These are phyloP conservation scores for Torymus aiolomorphi DNA, from an alignment of 2,888 invertebrate species.

Conservation along the genomic window DNA sequence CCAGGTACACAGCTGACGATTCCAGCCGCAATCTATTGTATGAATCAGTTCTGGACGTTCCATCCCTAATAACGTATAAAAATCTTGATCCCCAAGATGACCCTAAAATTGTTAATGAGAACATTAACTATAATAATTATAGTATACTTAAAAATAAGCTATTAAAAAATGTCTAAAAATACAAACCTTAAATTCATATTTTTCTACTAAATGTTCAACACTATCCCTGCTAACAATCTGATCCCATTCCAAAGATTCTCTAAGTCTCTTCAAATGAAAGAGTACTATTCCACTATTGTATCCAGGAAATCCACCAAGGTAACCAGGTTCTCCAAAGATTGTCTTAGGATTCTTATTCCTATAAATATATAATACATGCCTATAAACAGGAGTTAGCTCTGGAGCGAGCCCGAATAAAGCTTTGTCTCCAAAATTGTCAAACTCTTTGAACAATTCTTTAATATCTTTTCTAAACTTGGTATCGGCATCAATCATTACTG, in stretches of 20 bases:
- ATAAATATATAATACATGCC: slow-evolving; percentile 84
- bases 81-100: slow-evolving; percentile 90
- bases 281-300: slow-evolving; percentile 89
- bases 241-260: slow-evolving; percentile 80
- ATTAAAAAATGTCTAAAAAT: not conserved
- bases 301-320: slow-evolving; percentile 82
- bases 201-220: slow-evolving; percentile 78
- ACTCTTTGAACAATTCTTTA: slow-evolving; percentile 81
- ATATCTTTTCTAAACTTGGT: slow-evolving; percentile 84
- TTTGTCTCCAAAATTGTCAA: slow-evolving; percentile 80
- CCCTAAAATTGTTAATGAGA: slow-evolving; percentile 74
- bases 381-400: slow-evolving; percentile 87
- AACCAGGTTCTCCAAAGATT: slow-evolving; percentile 78
- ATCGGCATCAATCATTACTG: slow-evolving; percentile 87
- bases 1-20: slow-evolving; percentile 88
- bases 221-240: slow-evolving; percentile 77
- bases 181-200: slow-evolving; percentile 80
- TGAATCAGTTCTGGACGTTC: slow-evolving; percentile 85
- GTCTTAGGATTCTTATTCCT: slow-evolving; percentile 81
- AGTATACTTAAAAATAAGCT: too few relatives aligned
- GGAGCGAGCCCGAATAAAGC: slow-evolving; percentile 84
- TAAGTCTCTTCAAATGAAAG: slow-evolving; percentile 82
- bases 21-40: slow-evolving; percentile 86
- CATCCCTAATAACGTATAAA: slow-evolving; percentile 83
- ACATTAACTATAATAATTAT: not conserved